Conservation (phyloP, 1,140 invertebrate species). For the Plodia interpunctella region DNA sequence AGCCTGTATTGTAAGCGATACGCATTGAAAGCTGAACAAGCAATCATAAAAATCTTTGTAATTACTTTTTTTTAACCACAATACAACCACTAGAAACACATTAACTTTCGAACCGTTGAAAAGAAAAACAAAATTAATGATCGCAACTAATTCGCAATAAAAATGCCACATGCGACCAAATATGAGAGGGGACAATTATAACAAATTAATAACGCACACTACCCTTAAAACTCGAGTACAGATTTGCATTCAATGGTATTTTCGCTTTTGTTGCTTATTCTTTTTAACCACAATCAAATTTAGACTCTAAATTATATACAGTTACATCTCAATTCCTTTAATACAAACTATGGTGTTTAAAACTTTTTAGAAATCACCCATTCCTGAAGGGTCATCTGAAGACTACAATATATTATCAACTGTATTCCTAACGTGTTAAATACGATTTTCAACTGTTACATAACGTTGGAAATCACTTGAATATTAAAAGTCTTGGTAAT, state of each 20-base stretch:
- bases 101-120: slow-evolving; percentile 52
- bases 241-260: slow-evolving; percentile 72
- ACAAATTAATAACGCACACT: slow-evolving; percentile 75
- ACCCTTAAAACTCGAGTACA: slow-evolving; percentile 73
- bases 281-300: slow-evolving; percentile 20
- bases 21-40: slow-evolving; percentile 17
- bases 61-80: slow-evolving; percentile 30
- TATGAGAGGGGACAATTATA: slow-evolving; percentile 71
- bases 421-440: slow-evolving; percentile 30
- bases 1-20: slow-evolving; percentile 53
- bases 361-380: slow-evolving; percentile 25
- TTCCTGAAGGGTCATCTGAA: slow-evolving; percentile 64
- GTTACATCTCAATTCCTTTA: slow-evolving; percentile 18
- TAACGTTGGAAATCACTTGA: slow-evolving; percentile 59
- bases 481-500: slow-evolving; percentile 77
- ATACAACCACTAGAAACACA: slow-evolving; percentile 56
- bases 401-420: slow-evolving; percentile 36
- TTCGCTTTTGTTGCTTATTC: slow-evolving; percentile 59
- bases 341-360: slow-evolving; percentile 20
- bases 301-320: slow-evolving; percentile 13
- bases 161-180: slow-evolving; percentile 74
- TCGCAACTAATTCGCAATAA: slow-evolving; percentile 75
- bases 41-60: slow-evolving; percentile 32
- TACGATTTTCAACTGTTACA: slow-evolving; percentile 26
- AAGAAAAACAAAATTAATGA: slow-evolving; percentile 76